Conservation (phyloP, 2,113 vertebrate genomes). For the Naja naja region DNA sequence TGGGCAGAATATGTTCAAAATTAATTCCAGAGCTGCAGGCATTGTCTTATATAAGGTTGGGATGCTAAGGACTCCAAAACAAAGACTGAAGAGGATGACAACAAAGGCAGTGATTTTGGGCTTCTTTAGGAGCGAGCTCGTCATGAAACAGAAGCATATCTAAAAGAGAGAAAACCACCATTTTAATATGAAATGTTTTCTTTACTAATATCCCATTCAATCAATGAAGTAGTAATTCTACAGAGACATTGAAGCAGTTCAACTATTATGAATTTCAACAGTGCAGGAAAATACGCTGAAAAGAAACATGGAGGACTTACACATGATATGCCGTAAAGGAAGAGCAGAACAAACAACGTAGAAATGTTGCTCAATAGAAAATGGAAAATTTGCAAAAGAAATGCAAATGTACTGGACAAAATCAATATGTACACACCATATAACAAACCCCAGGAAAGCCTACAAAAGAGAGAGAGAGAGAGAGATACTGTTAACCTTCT, state of each 20-base stretch:
- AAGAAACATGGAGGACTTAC: no score
- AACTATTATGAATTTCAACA: no score
- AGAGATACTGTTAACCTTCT: background rate
- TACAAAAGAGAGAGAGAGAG: conserved; percentile 20
- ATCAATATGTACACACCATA: conserved; percentile 68
- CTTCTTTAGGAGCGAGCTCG: conserved; percentile 82
- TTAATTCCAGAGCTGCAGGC: conserved; percentile 73
- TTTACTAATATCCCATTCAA: background rate
- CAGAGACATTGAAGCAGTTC: background rate
- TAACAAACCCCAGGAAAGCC: conserved; percentile 86
- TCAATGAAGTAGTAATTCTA: background rate
- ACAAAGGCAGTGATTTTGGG: conserved; percentile 77
- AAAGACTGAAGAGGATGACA: conserved; percentile 76
- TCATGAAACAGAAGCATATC: conserved; percentile 87
- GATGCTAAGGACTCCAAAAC: conserved; percentile 77
- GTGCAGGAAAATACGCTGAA: no score
- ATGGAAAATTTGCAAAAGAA: no score
- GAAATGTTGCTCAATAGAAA: no score
- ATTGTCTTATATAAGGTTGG: conserved; percentile 69
- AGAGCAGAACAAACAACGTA: no score
- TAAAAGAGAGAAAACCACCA: conserved; percentile 38
- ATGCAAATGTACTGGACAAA: no score
- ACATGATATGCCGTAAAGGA: no score
- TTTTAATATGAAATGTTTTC: background rate
- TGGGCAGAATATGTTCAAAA: conserved; percentile 81